phyloP scores from a whole-genome alignment of 2,113 vertebrate genomes.

The Andinoacara biseriatus region DNA sequence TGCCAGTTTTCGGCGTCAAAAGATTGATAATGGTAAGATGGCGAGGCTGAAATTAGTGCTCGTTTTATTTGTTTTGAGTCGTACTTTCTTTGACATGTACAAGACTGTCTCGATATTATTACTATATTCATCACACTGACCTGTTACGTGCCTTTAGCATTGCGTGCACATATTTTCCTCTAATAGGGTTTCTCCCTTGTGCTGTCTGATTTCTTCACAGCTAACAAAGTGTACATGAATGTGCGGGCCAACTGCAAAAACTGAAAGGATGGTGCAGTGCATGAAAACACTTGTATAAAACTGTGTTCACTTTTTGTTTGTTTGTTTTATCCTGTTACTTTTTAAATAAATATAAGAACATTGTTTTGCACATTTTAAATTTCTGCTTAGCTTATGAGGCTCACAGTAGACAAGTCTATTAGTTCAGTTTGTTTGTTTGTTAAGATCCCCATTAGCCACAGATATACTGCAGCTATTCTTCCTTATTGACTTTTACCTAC shows the following conservation, averaged over 20 bases:
- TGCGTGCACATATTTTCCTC: not conserved
- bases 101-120: not conserved
- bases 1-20: slow-evolving; percentile 59
- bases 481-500: too few relatives aligned
- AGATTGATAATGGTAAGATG: slow-evolving; percentile 63
- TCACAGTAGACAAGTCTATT: not conserved
- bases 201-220: slow-evolving; percentile 62
- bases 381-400: not conserved
- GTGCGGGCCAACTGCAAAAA: slow-evolving; percentile 74
- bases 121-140: not conserved
- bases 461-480: too few relatives aligned
- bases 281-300: not conserved
- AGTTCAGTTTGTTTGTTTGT: too few relatives aligned
- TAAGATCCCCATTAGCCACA: too few relatives aligned
- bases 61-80: not conserved
- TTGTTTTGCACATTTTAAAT: not conserved
- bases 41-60: not conserved
- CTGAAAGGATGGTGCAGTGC: slow-evolving; percentile 20
- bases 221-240: slow-evolving; percentile 81
- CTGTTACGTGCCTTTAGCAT: not conserved
- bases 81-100: not conserved
- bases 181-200: not conserved
- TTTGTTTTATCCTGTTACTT: not conserved
- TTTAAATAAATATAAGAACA: not conserved
- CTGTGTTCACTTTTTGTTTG: not conserved